These are phyloP conservation scores for Pseudachorutes palmiensis DNA, from an alignment of 1,140 invertebrate genomes.

Conservation along the genomic window DNA sequence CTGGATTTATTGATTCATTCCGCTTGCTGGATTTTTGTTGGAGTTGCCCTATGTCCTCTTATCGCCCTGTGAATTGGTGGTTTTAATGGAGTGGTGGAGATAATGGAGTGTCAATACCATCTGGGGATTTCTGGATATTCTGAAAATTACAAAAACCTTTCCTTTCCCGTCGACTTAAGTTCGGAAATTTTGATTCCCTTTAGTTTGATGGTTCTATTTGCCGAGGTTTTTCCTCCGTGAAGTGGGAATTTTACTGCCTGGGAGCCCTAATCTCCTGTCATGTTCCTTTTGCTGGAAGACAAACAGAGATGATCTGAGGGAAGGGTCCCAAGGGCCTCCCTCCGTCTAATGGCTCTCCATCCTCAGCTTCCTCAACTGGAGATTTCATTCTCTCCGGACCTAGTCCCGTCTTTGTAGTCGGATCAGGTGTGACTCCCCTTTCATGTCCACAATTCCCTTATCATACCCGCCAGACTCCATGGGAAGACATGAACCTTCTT, in stretches of 20 bases:
- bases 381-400: background rate
- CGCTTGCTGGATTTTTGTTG: background rate
- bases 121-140: slow-evolving; percentile 3
- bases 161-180: background rate
- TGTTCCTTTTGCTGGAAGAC: slow-evolving; percentile 10
- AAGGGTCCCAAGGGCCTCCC: slow-evolving; percentile 11
- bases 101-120: slow-evolving; percentile 12
- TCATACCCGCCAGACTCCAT: background rate
- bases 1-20: background rate
- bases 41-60: background rate
- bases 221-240: background rate
- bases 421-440: slow-evolving; percentile 4
- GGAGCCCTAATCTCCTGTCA: slow-evolving; percentile 9
- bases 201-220: slow-evolving; percentile 7
- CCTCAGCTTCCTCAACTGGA: background rate
- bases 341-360: background rate
- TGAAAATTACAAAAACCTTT: background rate
- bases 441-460: slow-evolving; percentile 8
- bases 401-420: background rate
- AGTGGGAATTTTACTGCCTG: slow-evolving; percentile 9
- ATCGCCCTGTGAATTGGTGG: background rate
- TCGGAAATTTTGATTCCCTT: background rate
- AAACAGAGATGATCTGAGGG: slow-evolving; percentile 11
- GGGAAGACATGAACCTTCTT: slow-evolving; percentile 4
- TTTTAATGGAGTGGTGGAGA: background rate